phyloP scores from a whole-genome alignment of 2,113 vertebrate species.

The Nipponia nippon region DNA sequence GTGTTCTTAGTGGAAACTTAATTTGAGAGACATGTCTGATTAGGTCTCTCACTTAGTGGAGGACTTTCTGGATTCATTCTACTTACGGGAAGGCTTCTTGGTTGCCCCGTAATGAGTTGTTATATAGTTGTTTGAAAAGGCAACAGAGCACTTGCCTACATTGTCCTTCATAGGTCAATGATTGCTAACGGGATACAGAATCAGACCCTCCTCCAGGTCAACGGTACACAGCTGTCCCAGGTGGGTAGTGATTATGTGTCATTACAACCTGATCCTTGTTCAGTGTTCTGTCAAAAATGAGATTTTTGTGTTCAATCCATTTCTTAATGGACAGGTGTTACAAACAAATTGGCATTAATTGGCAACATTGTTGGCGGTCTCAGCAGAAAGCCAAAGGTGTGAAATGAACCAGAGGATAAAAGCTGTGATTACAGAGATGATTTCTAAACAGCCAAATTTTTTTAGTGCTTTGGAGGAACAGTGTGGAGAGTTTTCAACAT shows the following conservation, averaged over 20 bases:
- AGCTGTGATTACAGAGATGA: neutral
- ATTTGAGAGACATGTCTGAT: neutral
- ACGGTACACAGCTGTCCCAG: neutral
- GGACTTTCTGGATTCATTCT: neutral
- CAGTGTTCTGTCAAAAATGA: neutral
- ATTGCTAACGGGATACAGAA: neutral
- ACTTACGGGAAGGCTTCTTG: neutral
- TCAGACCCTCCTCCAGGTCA: neutral
- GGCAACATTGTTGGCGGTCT: neutral
- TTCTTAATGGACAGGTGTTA: slow-evolving; percentile 19
- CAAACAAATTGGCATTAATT: slow-evolving; percentile 18
- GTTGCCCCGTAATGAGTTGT: neutral
- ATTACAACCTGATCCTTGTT: slow-evolving; percentile 8
- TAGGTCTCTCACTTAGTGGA: neutral
- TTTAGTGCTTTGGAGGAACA: neutral
- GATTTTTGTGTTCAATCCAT: slow-evolving; percentile 3
- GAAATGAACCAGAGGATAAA: neutral
- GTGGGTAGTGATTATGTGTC: neutral
- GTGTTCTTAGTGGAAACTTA: neutral
- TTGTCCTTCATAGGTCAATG: neutral
- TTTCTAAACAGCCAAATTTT: neutral
- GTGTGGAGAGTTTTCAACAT: neutral
- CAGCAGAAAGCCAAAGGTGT: neutral
- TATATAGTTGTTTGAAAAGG: neutral
- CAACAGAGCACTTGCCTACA: neutral